A percentile compares a stretch with the other conserved stretches of the same genome.
Conservation (phyloP, 2,888 invertebrate species). For the Ceriagrion tenellum region DNA sequence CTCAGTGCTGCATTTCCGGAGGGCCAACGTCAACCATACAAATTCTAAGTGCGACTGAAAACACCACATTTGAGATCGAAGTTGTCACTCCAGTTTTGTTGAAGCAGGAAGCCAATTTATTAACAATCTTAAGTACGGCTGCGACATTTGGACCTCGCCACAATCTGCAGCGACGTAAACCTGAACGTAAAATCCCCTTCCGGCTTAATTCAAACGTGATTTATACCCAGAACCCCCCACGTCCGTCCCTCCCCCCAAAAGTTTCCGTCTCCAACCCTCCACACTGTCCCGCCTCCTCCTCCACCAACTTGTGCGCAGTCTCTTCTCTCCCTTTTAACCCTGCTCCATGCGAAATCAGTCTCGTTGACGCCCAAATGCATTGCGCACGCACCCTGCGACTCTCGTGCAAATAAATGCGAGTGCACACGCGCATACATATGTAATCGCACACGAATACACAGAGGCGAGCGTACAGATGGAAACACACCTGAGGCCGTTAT, state of each 20-base stretch:
- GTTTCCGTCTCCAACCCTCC: neutral
- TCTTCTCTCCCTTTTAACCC: neutral
- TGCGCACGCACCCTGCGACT: slow-evolving; percentile 22
- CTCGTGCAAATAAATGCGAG: slow-evolving; percentile 6
- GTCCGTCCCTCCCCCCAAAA: neutral
- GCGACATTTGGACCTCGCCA: neutral
- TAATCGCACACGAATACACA: neutral
- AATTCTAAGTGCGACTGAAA: neutral
- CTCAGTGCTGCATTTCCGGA: neutral
- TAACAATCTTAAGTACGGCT: neutral
- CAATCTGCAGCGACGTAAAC: slow-evolving; percentile 8
- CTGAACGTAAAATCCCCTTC: slow-evolving; percentile 28
- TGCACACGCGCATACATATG: neutral
- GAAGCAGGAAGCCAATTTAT: neutral
- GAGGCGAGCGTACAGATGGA: neutral
- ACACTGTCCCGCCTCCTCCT: neutral
- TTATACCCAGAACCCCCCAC: neutral
- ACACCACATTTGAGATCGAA: neutral
- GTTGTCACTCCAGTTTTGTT: neutral
- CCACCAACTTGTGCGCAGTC: neutral
- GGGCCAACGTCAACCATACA: neutral
- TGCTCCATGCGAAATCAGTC: slow-evolving; percentile 2
- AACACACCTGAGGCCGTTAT: slow-evolving; percentile 51
- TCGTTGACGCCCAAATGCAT: slow-evolving; percentile 10
- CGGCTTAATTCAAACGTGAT: slow-evolving; percentile 54